Evolutionary conservation across 2,888 invertebrate species (phyloP), one percentile per base, ranked within the genome.

Genomic region (Diaprepes abbreviatus): DNA sequence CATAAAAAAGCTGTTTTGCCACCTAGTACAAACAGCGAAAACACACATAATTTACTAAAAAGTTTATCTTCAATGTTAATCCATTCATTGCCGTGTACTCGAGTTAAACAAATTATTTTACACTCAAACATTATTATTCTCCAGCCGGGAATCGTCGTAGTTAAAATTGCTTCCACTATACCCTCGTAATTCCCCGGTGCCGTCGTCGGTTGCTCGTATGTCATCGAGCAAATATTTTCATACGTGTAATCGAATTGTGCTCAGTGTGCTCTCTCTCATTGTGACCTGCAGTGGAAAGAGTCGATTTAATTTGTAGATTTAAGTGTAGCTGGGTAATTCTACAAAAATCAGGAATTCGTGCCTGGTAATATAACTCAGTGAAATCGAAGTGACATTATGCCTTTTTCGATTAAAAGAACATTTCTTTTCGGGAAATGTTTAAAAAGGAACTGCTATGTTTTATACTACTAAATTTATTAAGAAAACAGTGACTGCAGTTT

Each of bases 81-180:
- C 19, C 28, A 38, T 52, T 66, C 38, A 66, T 50, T 66, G 52
- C 2, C 58, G 12, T 16, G 7, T 3, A 12, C 40, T 43, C 21
- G 52, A 59, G 66, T 66, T 66, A 66, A 66, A 66, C 66, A 59
- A 52, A 59, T 66, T 66, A 66, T 59, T 52, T 59, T 52, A 58
- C 58, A 24, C 50, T 66, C 66, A 58, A 58, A 66, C 66, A 58
- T 52, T 66, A 59, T 58, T 66, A 66, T 52, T 36, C 59, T 58
- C 52, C 59, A 45, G 38, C 28, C 40, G 63, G 36, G 52, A 50
- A 24, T 21, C 36, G 28, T 16, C 40, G 31, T 64, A 58, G 45
- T 66, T 58, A 28, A 58, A 66, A 66, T 66, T 66, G 58, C 58
- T 66, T 66, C 66, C 66, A 50, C 48, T 48, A 50, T 57, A 55